Evolutionary conservation across 2,888 invertebrate genomes (phyloP), one percentile per base, ranked within the genome.

Genomic region (Magallana nippona): DNA sequence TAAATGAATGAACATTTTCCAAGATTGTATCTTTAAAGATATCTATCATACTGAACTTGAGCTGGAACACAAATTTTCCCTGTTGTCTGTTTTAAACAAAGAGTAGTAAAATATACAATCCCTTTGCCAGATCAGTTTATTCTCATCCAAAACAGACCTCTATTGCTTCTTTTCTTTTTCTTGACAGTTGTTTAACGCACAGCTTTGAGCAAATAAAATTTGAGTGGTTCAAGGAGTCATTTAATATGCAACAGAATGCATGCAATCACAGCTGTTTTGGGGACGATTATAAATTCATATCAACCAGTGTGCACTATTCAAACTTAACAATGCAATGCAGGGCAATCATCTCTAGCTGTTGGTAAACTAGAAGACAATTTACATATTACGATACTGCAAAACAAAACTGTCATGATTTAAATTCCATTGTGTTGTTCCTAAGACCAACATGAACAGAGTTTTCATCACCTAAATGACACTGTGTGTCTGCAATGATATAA

Each of bases 321-420:
- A 71, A 71, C 71, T 27, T 22, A 15, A 71, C 19, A 71, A 71
- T 71, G 32, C 71, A 32, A 71, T 71, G 71, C 71, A 71, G 22
- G 2, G 2, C 17, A 71, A 71, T 71, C 32, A 71, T 22, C 27
- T 71, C 71, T 22, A 13, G 19, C 13, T 71, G 27, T 71, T 27
- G 44, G 44, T 71, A 71, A 11, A 19, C 15, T 32, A 11, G 15
- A 71, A 71, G 27, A 15, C 10, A 32, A 71, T 71, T 71, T 71
- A 71, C 71, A 71, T 71, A 71, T 71, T 71, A 71, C 32, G 27
- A 71, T 71, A 71, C 32, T 2, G 71, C 27, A 27, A 71, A 71
- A 71, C 71, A 71, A 32, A 71, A 71, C 71, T 71, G 22, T 71
- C 22, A 71, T 71, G 71, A 71, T 71, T 27, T 71, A 32, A 71